Base-by-base conservation (phyloP, 2,888 invertebrate genomes). In the Drosophila histrio region DNA sequence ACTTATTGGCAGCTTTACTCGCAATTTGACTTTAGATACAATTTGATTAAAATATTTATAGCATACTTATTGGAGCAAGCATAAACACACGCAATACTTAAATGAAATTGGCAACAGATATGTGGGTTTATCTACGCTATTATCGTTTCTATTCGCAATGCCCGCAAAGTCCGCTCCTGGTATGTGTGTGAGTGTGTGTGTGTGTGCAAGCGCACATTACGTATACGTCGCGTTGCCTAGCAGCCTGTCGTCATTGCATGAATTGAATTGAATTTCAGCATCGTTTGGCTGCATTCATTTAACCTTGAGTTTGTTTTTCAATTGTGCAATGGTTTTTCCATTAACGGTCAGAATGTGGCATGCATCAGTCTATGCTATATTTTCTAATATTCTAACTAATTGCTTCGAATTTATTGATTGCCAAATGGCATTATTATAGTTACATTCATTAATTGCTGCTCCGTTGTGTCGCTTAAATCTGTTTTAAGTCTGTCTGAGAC, bases 261-360 rank as follows among this genome's bases (percentile, higher is more conserved):
- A 70, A 63, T 62, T 66, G 61, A 78, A 72, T 73, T 57, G 28
- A 32, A 32, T 36, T 36, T 22, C 15, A 49, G 26, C 57, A 57
- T 57, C 57, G 36, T 22, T 79, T 57, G 58, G 60, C 61, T 78
- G 71, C 64, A 75, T 69, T 75, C 69, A 64, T 60, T 39, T 72
- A 61, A 80, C 79, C 80, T 43, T 54, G 43, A 43, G 43, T 43
- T 43, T 32, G 24, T 54, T 43, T 43, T 34, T 41, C 53, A 30
- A 13, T 41, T 53, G 41, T 30, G 7, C 41, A 19, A 32, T 41
- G 13, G 22, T 15, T 43, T 54, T 43, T 54, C 22, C 43, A 43
- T 54, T 54, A 49, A 49, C 3, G 13, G 34, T 22, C 34, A 36
- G 21, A 13, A 13, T n/a, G n/a, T n/a, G 2, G 11, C 9, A 8